These are phyloP conservation scores for Candidula unifasciata DNA, from an alignment of 2,888 invertebrate genomes.

Conservation along the genomic window DNA sequence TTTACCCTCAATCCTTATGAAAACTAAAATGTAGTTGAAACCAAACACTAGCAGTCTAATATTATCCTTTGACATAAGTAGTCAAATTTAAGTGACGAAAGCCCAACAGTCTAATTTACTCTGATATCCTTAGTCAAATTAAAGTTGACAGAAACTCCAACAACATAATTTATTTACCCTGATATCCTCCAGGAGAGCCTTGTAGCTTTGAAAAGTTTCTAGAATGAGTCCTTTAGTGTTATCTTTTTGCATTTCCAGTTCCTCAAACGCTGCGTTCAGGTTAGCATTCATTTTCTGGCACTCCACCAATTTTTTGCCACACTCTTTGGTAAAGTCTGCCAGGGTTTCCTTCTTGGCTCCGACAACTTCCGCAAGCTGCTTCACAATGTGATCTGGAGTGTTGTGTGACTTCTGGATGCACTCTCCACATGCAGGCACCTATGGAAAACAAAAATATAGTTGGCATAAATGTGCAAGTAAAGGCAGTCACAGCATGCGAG, in stretches of 20 bases:
- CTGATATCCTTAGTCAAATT: too few species aligned
- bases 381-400: slow-evolving; percentile 88
- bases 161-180: slow-evolving; percentile 60
- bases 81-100: too few species aligned
- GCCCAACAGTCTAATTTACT: too few species aligned
- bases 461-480: neutral
- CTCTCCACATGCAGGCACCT: slow-evolving; percentile 91
- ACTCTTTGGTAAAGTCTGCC: slow-evolving; percentile 85
- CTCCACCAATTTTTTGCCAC: slow-evolving; percentile 86
- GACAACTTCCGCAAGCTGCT: slow-evolving; percentile 89
- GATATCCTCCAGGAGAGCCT: slow-evolving; percentile 88
- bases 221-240: slow-evolving; percentile 88
- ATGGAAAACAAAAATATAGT: slow-evolving; percentile 60
- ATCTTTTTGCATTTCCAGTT: slow-evolving; percentile 91
- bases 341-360: slow-evolving; percentile 88
- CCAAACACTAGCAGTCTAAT: too few species aligned
- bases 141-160: too few species aligned
- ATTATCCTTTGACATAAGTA: too few species aligned
- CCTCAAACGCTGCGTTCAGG: slow-evolving; percentile 88
- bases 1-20: too few species aligned
- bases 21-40: too few species aligned
- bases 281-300: slow-evolving; percentile 87
- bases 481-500: neutral
- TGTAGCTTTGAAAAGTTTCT: slow-evolving; percentile 80
- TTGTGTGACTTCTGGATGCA: slow-evolving; percentile 90